Evolutionary conservation across 2,113 vertebrate species (phyloP).

Genomic region (Solenodon paradoxus): DNA sequence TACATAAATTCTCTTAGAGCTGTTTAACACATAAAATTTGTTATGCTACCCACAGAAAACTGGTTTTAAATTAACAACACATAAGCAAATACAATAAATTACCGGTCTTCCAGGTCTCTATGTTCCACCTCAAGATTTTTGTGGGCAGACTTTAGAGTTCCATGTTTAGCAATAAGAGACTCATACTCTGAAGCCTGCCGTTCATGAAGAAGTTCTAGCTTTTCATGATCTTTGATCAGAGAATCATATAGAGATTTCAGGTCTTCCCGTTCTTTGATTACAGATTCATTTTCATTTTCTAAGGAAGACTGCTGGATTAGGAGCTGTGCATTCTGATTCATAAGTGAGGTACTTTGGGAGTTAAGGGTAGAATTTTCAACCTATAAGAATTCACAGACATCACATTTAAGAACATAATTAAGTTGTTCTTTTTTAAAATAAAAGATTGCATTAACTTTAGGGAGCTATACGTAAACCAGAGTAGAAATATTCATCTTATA

Average conservation of each 20-base stretch:
- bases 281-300: constrained; percentile 91
- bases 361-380: constrained; percentile 97
- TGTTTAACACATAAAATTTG: background rate
- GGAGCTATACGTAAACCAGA: constrained; percentile 22
- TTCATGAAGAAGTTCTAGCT: constrained; percentile 94
- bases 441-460: constrained; percentile 14
- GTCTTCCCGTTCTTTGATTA: constrained; percentile 93
- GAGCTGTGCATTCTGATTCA: constrained; percentile 96
- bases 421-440: background rate
- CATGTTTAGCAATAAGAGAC: constrained; percentile 93
- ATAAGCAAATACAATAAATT: constrained; percentile 38
- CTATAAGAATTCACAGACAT: constrained; percentile 77
- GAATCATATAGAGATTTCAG: constrained; percentile 91
- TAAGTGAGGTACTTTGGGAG: constrained; percentile 92
- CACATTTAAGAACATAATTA: background rate
- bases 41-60: background rate
- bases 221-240: constrained; percentile 95
- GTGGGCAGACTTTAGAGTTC: constrained; percentile 92
- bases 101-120: constrained; percentile 96
- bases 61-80: background rate
- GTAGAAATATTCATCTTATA: background rate
- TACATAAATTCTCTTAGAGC: background rate
- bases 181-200: constrained; percentile 94
- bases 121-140: constrained; percentile 96
- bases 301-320: constrained; percentile 92